Percentiles rank a stretch among this genome's conserved stretches.
Conservation (phyloP, 2,113 vertebrate species). For the Oryzias curvinotus region DNA sequence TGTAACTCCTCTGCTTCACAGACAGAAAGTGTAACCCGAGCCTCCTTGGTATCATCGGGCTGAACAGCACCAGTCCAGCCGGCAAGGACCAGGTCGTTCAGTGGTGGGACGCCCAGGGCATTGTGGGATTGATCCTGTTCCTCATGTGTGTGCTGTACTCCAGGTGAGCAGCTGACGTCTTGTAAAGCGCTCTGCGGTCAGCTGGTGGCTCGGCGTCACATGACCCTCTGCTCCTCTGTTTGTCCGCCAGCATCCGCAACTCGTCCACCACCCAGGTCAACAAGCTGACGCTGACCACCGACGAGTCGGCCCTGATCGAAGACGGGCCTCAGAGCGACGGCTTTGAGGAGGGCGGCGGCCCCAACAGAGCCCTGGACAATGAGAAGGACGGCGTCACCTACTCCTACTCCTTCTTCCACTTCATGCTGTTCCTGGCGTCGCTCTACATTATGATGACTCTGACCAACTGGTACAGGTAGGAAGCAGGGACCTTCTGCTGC, state of each 20-base stretch:
- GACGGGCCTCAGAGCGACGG: slow-evolving; percentile 84
- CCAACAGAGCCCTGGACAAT: slow-evolving; percentile 87
- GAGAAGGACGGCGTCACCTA: slow-evolving; percentile 96
- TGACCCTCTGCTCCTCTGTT: neutral
- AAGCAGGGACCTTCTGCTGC: neutral
- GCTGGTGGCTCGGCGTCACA: neutral
- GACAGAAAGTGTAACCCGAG: slow-evolving; percentile 95
- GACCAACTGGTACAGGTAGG: slow-evolving; percentile 99
- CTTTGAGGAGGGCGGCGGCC: slow-evolving; percentile 79
- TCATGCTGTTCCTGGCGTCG: slow-evolving; percentile 97
- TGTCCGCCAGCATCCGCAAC: slow-evolving; percentile 85
- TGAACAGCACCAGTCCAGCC: slow-evolving; percentile 84
- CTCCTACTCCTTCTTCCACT: slow-evolving; percentile 98
- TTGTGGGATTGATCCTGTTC: slow-evolving; percentile 94
- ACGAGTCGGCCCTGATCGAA: slow-evolving; percentile 94
- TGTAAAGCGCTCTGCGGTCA: neutral
- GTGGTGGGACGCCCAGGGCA: slow-evolving; percentile 98
- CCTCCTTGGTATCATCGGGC: slow-evolving; percentile 91
- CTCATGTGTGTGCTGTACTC: slow-evolving; percentile 97
- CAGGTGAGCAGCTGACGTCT: slow-evolving; percentile 76
- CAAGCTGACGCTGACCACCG: slow-evolving; percentile 93
- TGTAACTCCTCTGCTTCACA: slow-evolving; percentile 52
- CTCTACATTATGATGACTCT: slow-evolving; percentile 99
- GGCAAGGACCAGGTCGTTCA: slow-evolving; percentile 85
- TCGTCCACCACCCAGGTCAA: slow-evolving; percentile 94